Evolutionary conservation across 2,113 vertebrate species (phyloP).

Genomic region (Prietella phreatophila): DNA sequence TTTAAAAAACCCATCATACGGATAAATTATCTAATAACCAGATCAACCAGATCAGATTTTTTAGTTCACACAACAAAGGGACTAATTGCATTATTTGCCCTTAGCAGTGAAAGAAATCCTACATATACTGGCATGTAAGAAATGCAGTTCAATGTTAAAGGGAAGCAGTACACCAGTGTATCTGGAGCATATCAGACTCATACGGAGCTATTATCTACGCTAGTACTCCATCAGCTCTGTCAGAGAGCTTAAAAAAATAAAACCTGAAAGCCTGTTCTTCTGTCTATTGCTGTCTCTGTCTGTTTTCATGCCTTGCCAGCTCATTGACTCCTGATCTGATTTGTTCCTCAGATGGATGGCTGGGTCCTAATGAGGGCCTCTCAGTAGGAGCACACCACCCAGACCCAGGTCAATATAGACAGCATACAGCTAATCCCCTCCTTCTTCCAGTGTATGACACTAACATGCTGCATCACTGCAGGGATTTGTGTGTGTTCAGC

Average conservation of each 20-base stretch:
- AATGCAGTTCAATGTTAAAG: not conserved
- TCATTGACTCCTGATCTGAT: constrained; percentile 49
- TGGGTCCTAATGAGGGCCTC: constrained; percentile 53
- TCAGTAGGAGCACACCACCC: constrained; percentile 41
- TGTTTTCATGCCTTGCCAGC: constrained; percentile 43
- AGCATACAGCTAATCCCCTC: constrained; percentile 20
- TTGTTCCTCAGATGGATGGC: constrained; percentile 49
- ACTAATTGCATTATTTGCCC: not conserved
- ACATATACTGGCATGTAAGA: not conserved
- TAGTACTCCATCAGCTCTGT: constrained; percentile 22
- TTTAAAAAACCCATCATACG: not conserved
- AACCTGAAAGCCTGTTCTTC: not conserved
- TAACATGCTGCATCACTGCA: constrained; percentile 12
- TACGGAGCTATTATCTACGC: constrained; percentile 15
- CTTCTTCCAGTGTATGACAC: not conserved
- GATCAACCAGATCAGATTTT: not conserved
- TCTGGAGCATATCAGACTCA: constrained; percentile 10
- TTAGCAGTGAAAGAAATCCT: not conserved
- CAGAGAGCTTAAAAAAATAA: constrained; percentile 1
- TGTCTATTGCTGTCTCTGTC: constrained; percentile 5
- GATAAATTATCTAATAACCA: not conserved
- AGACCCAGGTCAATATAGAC: constrained; percentile 44
- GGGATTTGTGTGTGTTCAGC: not conserved
- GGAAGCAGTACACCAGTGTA: not conserved
- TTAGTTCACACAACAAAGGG: not conserved